phyloP scores from a whole-genome alignment of 2,888 invertebrate species.

The Argyresthia albistria region DNA sequence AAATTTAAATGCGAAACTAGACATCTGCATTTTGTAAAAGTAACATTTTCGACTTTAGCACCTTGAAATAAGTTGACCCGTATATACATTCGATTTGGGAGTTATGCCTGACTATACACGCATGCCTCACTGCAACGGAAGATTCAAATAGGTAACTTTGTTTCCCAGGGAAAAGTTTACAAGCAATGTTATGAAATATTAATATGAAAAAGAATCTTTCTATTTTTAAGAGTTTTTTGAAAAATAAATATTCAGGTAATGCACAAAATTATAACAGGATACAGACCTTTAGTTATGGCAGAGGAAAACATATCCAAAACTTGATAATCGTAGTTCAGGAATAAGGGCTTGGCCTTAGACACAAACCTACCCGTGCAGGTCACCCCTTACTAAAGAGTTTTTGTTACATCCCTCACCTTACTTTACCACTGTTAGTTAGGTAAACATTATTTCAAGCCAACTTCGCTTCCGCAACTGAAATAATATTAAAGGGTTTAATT shows the following conservation, averaged over 20 bases:
- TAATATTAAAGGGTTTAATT: constrained; percentile 29
- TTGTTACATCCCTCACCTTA: background rate
- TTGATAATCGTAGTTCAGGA: too few species aligned
- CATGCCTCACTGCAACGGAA: constrained; percentile 20
- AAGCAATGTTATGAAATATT: constrained; percentile 9
- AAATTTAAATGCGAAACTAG: constrained; percentile 31
- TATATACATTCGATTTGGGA: background rate
- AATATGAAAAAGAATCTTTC: too few species aligned
- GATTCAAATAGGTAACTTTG: constrained; percentile 16
- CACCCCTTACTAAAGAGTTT: too few species aligned
- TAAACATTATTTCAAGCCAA: background rate
- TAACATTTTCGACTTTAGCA: too few species aligned
- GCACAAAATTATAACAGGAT: too few species aligned
- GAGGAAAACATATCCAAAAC: too few species aligned
- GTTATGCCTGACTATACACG: constrained; percentile 10
- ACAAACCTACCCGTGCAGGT: background rate
- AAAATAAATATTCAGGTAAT: too few species aligned
- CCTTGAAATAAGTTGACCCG: too few species aligned
- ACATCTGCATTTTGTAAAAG: constrained; percentile 4
- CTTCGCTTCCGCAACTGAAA: constrained; percentile 8
- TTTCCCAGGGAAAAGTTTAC: background rate
- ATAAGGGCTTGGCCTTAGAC: background rate
- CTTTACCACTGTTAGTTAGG: background rate
- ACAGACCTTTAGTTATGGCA: too few species aligned
- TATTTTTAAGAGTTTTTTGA: too few species aligned